Conservation (phyloP, 1,140 invertebrate genomes). For the Tetranychus cinnabarinus region DNA sequence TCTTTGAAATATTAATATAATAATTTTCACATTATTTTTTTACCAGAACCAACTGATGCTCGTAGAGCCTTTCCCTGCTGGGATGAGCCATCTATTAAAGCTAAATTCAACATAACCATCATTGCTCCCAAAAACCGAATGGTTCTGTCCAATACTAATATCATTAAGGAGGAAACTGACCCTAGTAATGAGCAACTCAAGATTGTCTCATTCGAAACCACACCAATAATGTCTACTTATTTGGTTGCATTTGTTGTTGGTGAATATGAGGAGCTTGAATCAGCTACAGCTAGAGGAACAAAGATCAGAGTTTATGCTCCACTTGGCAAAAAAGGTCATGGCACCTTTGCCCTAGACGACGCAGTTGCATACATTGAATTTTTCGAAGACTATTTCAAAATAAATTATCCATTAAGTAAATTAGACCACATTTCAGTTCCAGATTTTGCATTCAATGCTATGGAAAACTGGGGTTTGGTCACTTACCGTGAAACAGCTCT, state of each 20-base stretch:
- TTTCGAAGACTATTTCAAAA: slow-evolving; percentile 20
- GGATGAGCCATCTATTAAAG: slow-evolving; percentile 88
- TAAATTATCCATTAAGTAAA: slow-evolving; percentile 84
- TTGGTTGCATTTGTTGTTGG: slow-evolving; percentile 73
- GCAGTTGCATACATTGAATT: slow-evolving; percentile 11
- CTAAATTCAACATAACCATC: slow-evolving; percentile 74
- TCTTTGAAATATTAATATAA: too few relatives aligned
- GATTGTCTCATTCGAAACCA: slow-evolving; percentile 50
- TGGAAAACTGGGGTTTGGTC: slow-evolving; percentile 13
- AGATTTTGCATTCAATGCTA: slow-evolving; percentile 25
- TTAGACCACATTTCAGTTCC: slow-evolving; percentile 85
- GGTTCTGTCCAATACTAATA: slow-evolving; percentile 79
- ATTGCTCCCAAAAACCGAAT: slow-evolving; percentile 39
- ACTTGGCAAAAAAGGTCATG: slow-evolving; percentile 70
- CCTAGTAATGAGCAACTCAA: slow-evolving; percentile 19
- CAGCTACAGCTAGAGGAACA: slow-evolving; percentile 35
- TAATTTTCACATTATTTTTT: neutral
- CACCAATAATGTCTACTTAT: slow-evolving; percentile 90
- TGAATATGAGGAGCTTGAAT: slow-evolving; percentile 79
- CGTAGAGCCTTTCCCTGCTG: slow-evolving; percentile 84
- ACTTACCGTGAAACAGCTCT: slow-evolving; percentile 2
- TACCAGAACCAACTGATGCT: slow-evolving; percentile 45
- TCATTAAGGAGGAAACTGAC: slow-evolving; percentile 9
- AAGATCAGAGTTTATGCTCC: slow-evolving; percentile 74
- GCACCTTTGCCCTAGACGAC: slow-evolving; percentile 57